phyloP scores from a whole-genome alignment of 2,113 vertebrate species.

The Callorhinus ursinus region DNA sequence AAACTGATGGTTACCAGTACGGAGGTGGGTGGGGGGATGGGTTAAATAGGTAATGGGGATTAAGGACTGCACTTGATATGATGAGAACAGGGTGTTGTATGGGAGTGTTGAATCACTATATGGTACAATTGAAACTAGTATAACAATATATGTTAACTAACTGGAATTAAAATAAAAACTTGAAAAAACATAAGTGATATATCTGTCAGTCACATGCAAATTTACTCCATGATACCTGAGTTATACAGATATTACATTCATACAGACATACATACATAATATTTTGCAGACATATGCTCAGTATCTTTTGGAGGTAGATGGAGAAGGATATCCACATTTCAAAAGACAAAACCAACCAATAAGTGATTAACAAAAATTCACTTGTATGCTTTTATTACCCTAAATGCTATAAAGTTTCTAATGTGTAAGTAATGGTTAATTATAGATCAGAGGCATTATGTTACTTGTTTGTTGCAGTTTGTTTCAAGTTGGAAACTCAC shows the following conservation, averaged over 20 bases:
- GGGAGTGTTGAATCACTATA: not conserved
- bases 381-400: not conserved
- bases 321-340: not conserved
- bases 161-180: not conserved
- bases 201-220: not conserved
- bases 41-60: not conserved
- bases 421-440: not conserved
- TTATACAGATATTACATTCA: not conserved
- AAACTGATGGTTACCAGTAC: not conserved
- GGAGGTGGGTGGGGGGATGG: not conserved
- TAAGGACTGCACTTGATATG: not conserved
- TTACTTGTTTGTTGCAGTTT: not conserved
- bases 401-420: not conserved
- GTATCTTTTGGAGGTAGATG: not conserved
- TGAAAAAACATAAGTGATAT: not conserved
- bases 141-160: not conserved
- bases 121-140: not conserved
- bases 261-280: not conserved
- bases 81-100: not conserved
- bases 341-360: not conserved
- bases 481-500: not conserved
- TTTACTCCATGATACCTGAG: not conserved
- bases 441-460: not conserved
- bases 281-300: not conserved
- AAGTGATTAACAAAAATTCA: not conserved